Evolutionary conservation across 2,888 invertebrate genomes (phyloP).

Genomic region (Chironomus tentans): DNA sequence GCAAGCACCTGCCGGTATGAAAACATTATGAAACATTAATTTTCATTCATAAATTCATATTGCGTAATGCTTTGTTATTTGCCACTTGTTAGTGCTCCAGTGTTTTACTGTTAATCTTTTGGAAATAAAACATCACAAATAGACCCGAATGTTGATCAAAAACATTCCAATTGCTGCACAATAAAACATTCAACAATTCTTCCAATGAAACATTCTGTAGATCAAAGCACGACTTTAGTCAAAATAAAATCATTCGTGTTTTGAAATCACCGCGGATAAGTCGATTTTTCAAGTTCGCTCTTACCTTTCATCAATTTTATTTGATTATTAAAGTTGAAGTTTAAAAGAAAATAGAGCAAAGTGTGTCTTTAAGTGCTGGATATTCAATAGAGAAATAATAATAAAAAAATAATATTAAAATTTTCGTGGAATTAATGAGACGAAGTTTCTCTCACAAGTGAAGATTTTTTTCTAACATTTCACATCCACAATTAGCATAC

Average conservation of each 20-base stretch:
- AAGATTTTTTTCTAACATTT: not conserved
- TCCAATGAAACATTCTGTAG: constrained; percentile 3
- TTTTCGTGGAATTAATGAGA: not conserved
- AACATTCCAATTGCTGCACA: not conserved
- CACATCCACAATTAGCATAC: constrained; percentile 2
- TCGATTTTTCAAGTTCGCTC: not conserved
- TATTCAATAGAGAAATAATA: not conserved
- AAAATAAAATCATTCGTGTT: constrained; percentile 18
- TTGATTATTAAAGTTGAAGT: too few species aligned
- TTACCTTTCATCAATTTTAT: too few species aligned
- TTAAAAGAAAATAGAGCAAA: too few species aligned
- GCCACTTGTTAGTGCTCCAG: constrained; percentile 7
- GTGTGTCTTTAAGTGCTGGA: too few species aligned
- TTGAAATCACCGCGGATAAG: constrained; percentile 9
- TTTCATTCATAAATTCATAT: constrained; percentile 12
- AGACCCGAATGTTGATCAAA: not conserved
- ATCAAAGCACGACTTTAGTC: not conserved
- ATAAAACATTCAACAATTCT: not conserved
- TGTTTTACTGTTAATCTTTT: not conserved
- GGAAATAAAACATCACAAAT: not conserved
- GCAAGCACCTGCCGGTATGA: not conserved
- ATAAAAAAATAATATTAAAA: not conserved
- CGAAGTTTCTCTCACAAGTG: not conserved
- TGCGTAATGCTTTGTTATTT: not conserved
- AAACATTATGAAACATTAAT: not conserved